Percentiles rank a stretch among this genome's conserved stretches.
Evolutionary conservation across 2,113 vertebrate genomes (phyloP).

Genomic region (Malurus alboscapulatus): DNA sequence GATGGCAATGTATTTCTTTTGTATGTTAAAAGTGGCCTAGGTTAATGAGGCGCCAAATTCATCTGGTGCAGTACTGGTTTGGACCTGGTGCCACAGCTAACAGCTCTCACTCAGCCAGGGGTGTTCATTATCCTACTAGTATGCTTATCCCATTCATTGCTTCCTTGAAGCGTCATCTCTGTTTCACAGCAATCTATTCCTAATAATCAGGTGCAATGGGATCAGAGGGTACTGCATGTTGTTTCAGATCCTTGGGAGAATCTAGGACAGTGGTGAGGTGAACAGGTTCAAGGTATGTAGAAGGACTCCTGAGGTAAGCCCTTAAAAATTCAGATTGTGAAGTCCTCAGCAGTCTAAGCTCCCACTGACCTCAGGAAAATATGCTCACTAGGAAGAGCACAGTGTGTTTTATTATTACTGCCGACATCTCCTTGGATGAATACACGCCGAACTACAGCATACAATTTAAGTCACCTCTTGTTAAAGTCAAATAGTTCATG

Average conservation of each 20-base stretch:
- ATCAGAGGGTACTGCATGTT: neutral
- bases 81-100: neutral
- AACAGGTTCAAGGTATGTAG: neutral
- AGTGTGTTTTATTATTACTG: neutral
- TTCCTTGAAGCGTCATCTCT: neutral
- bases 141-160: neutral
- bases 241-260: neutral
- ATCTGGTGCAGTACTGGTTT: neutral
- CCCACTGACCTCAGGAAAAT: neutral
- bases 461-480: constrained; percentile 6
- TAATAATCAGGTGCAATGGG: neutral
- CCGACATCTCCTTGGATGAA: rapidly evolving
- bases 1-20: neutral
- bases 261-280: neutral
- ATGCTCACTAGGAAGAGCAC: rapidly evolving
- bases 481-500: constrained; percentile 6
- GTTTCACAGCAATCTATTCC: neutral
- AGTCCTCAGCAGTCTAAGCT: neutral
- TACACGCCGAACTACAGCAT: rapidly evolving
- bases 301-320: neutral
- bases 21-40: neutral
- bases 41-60: neutral
- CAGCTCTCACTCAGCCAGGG: neutral
- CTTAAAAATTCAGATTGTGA: neutral
- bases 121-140: neutral